Conservation (phyloP, 1,140 invertebrate genomes). For the Camponotus pennsylvanicus region DNA sequence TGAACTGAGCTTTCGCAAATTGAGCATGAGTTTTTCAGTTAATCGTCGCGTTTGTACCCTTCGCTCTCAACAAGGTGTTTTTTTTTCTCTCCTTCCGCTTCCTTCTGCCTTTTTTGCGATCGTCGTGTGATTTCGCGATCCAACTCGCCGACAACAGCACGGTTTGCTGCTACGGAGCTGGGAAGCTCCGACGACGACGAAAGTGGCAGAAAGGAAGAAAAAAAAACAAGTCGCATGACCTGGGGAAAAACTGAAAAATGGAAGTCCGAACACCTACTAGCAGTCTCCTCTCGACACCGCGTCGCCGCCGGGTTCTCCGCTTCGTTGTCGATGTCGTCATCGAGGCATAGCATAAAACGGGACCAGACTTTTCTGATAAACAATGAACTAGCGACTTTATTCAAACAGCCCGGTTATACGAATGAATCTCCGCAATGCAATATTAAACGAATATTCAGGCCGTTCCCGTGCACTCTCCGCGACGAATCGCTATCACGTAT, state of each 20-base stretch:
- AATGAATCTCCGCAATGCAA: neutral
- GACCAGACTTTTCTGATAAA: constrained; percentile 46
- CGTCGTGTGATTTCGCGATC: constrained; percentile 43
- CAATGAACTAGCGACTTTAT: constrained; percentile 59
- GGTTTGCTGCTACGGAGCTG: constrained; percentile 33
- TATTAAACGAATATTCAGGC: constrained; percentile 1
- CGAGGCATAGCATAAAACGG: constrained; percentile 39
- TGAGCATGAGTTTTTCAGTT: constrained; percentile 53
- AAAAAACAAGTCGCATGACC: neutral
- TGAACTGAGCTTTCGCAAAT: constrained; percentile 42
- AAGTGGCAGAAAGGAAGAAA: neutral
- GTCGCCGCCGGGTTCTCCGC: neutral
- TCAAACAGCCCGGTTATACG: constrained; percentile 59
- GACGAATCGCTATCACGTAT: neutral
- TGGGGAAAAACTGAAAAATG: constrained; percentile 39
- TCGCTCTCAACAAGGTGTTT: constrained; percentile 28
- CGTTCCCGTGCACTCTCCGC: neutral
- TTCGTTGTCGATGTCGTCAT: constrained; percentile 56
- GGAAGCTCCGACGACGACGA: constrained; percentile 19
- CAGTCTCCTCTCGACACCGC: constrained; percentile 1
- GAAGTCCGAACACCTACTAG: constrained; percentile 14
- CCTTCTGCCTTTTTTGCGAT: neutral
- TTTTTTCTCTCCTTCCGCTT: neutral
- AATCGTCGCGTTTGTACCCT: constrained; percentile 41
- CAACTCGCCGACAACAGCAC: constrained; percentile 40